Evolutionary conservation across 2,113 vertebrate genomes (phyloP), one percentile per base, ranked within the genome.

Genomic region (Podocnemis expansa): DNA sequence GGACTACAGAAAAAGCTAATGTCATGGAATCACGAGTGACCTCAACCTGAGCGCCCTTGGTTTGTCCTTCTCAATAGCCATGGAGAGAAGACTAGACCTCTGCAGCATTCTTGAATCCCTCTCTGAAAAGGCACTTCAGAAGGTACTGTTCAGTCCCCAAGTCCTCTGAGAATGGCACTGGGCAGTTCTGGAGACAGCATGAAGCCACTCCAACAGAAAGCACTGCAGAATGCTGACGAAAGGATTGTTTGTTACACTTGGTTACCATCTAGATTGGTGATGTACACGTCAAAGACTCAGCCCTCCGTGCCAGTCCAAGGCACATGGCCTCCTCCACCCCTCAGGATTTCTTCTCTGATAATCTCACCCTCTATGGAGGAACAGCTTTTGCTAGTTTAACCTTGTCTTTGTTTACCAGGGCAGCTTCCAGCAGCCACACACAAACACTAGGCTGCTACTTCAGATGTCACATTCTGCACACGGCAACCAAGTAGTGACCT

Each of bases 211-310:
- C n/a, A 70, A 34, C 34, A 21, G 63, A 21, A 38, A 67, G 7
- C 4, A 85, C 47, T 63, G 73, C 81, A 52, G 52, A 73, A 4
- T 0, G 0, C 34, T 1, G 31, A 85, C 52, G 27, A 34, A n/a
- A n/a, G n/a, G 38, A 49, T 0, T 67, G 0, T 4, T 8, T 1
- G 0, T 2, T 24, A 51, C 78, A 63, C 14, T 52, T 0, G 5
- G 70, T 58, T 25, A 31, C 41, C 5, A 1, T 49, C 22, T 45
- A 70, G 27, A 1, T 7, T 29, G 2, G 0, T 81, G n/a, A 45
- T 2, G 16, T n/a, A 54, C 38, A 84, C 60, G 86, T 13, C 75
- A 82, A 67, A 38, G 85, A 29, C 70, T 90, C 70, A 13, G 6
- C 49, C n/a, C n/a, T 4, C 43, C 17, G 55, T 2, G 55, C 2